Percentiles rank a stretch among this genome's conserved stretches.
Conservation (phyloP, 2,797 vertebrate species). For the Gymnopithys bicolor region DNA sequence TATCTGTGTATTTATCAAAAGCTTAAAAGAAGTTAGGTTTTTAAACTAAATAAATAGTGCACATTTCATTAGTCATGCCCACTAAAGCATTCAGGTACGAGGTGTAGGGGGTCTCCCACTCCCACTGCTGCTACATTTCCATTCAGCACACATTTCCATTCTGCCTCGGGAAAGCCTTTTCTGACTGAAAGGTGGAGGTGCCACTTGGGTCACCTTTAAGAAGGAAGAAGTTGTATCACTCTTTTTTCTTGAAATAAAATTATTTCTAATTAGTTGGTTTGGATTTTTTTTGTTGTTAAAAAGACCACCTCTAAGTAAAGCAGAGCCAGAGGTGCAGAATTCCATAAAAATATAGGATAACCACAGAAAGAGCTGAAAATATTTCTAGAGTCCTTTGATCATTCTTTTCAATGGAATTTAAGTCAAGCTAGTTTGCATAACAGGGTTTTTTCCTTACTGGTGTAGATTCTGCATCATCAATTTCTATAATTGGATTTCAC, state of each 20-base stretch:
- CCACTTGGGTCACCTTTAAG: conserved; percentile 20
- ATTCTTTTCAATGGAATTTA: neutral
- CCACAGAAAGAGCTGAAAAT: neutral
- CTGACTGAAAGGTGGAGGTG: neutral
- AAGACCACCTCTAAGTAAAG: neutral
- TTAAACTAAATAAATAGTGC: neutral
- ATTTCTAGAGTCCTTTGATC: neutral
- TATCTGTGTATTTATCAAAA: neutral
- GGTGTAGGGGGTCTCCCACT: neutral
- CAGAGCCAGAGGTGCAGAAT: neutral
- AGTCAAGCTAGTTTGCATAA: neutral
- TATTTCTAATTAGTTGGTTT: neutral
- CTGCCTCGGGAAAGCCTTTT: neutral
- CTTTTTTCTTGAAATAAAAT: conserved; percentile 17
- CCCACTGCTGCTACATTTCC: neutral
- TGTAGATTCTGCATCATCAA: neutral
- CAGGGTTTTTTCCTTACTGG: neutral
- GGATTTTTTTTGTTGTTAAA: neutral
- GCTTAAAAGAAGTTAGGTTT: neutral
- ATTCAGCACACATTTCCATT: neutral
- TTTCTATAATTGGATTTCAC: conserved; percentile 3
- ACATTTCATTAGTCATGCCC: neutral
- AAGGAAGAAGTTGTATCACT: neutral
- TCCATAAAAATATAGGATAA: neutral
- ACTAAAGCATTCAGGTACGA: neutral